Evolutionary conservation across 2,888 invertebrate genomes (phyloP).

Genomic region (Macrosoma leucophasiata): DNA sequence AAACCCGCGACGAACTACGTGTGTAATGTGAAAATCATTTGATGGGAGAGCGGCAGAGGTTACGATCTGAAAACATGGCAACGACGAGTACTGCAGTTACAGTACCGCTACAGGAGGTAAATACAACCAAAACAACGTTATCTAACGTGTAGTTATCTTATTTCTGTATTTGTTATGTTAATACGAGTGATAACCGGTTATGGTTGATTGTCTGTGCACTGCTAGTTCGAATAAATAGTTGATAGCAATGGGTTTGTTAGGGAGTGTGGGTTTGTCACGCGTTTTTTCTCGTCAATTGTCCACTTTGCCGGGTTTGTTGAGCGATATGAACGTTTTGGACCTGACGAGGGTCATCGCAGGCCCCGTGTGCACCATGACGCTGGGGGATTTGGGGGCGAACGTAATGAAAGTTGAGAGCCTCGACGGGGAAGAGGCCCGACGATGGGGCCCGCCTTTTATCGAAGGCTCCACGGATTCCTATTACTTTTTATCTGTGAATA

Average conservation of each 20-base stretch:
- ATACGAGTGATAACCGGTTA: too few species aligned
- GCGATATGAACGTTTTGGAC: constrained; percentile 84
- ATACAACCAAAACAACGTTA: constrained; percentile 35
- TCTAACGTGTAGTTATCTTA: too few species aligned
- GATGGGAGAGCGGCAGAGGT: constrained; percentile 55
- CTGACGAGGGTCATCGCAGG: constrained; percentile 93
- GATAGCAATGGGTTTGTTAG: constrained; percentile 26
- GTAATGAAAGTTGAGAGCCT: constrained; percentile 94
- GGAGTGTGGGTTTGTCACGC: constrained; percentile 4
- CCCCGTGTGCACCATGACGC: constrained; percentile 94
- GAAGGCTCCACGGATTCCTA: constrained; percentile 79
- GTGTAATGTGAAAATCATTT: constrained; percentile 36
- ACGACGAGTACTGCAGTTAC: constrained; percentile 64
- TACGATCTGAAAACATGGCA: constrained; percentile 57
- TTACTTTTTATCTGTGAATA: constrained; percentile 92
- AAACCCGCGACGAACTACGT: neutral
- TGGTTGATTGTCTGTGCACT: too few species aligned
- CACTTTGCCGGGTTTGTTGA: constrained; percentile 74
- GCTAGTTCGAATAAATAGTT: too few species aligned
- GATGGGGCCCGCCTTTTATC: constrained; percentile 95
- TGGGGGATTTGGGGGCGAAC: constrained; percentile 95
- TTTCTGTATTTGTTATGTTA: constrained; percentile 43
- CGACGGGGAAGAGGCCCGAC: constrained; percentile 87
- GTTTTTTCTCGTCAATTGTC: constrained; percentile 33
- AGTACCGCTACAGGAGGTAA: constrained; percentile 58